These are phyloP conservation scores for Cyrtonyx montezumae DNA, from an alignment of 2,113 vertebrate species.

Conservation along the genomic window DNA sequence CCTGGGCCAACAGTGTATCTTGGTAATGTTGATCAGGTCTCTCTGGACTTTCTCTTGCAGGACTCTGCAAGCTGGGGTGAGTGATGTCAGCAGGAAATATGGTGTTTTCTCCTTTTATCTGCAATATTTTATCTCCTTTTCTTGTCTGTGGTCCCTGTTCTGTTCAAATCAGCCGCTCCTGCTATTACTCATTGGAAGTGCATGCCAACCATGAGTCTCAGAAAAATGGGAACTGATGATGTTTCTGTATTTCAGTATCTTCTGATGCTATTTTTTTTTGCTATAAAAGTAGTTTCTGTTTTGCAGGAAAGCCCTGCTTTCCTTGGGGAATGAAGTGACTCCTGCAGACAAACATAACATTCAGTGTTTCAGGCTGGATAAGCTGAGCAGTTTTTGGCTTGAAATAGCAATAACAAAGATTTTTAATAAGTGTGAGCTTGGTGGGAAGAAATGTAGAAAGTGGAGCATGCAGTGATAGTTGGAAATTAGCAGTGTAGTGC, in stretches of 20 bases:
- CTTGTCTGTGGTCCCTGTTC: background rate
- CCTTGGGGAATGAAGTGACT: background rate
- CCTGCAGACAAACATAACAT: background rate
- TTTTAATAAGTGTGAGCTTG: background rate
- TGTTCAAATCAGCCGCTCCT: background rate
- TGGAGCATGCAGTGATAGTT: background rate
- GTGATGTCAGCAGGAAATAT: background rate
- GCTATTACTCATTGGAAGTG: background rate
- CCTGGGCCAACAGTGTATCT: accelerated
- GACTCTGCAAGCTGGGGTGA: background rate
- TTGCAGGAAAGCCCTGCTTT: background rate
- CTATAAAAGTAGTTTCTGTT: background rate
- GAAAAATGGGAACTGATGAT: background rate
- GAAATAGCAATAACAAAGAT: background rate
- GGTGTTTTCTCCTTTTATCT: background rate
- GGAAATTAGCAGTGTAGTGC: background rate
- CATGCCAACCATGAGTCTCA: background rate
- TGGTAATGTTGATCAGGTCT: background rate
- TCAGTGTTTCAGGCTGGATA: background rate
- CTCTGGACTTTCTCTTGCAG: background rate
- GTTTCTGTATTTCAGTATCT: background rate
- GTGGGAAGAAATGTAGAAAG: background rate
- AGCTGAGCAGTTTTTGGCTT: background rate
- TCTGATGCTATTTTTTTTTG: background rate
- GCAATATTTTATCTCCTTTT: background rate